Evolutionary conservation across 2,888 invertebrate genomes (phyloP), one percentile per base, ranked within the genome.

Genomic region (Bibio marci): DNA sequence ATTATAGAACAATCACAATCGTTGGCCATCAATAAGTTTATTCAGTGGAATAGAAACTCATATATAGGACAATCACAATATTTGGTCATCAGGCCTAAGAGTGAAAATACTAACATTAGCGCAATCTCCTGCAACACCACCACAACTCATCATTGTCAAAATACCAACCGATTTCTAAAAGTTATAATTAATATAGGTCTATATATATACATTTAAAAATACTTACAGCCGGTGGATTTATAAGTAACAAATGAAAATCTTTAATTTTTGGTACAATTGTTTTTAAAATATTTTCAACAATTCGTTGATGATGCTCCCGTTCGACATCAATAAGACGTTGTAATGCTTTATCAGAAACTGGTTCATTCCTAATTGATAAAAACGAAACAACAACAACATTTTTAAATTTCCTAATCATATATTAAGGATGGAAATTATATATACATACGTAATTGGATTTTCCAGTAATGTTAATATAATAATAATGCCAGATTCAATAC

Each of bases 401-500:
- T 14, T 10, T 10, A 25, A 35, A 26, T 2, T n/a, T n/a, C n/a
- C n/a, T n/a, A n/a, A 8, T 18, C 2, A 32, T 7, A 32, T 8
- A 32, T 31, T 32, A 12, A 25, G 22, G 22, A 19, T 18, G 11
- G 22, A 35, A 28, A 13, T 19, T 33, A 10, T 10, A 14, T 30
- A 6, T 4, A 28, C 42, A 37, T 45, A 47, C 46, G 46, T 45
- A 17, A 48, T 47, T 35, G 48, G 41, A 40, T 48, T 59, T 49
- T 73, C 72, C 50, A 83, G 64, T 52, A 85, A 67, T 46, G 75
- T 71, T 55, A 83, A 71, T 59, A 87, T 71, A 57, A 87, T 76
- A 62, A 75, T 72, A 53, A 85, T 75, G 54, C 85, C 86, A 61
- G 79, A 77, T 45, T 80, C 73, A 51, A 87, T 73, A 52, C 80